Conservation (phyloP, 2,113 vertebrate genomes). For the Microtus pennsylvanicus region DNA sequence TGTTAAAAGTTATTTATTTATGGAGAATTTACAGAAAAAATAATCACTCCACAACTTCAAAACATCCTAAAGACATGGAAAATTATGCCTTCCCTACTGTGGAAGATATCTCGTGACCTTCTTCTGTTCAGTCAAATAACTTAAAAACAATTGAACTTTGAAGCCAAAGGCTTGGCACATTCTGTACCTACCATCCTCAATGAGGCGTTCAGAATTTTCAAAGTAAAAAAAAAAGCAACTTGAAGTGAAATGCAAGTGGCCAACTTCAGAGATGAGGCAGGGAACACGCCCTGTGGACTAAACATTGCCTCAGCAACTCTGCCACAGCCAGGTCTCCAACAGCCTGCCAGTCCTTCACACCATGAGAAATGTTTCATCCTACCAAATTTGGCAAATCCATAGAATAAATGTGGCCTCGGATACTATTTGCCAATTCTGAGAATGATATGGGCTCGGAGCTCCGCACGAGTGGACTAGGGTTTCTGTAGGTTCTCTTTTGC, state of each 20-base stretch:
- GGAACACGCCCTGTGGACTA: neutral
- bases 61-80: constrained; percentile 75
- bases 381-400: neutral
- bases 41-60: constrained; percentile 57
- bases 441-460: neutral
- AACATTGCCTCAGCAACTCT: neutral
- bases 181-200: constrained; percentile 34
- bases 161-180: constrained; percentile 63
- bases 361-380: neutral
- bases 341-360: neutral
- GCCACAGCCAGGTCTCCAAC: neutral
- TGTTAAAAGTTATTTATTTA: constrained; percentile 55
- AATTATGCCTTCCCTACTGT: constrained; percentile 71
- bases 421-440: neutral
- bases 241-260: constrained; percentile 45
- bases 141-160: constrained; percentile 74
- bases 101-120: constrained; percentile 69
- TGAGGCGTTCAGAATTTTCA: constrained; percentile 56
- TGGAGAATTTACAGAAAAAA: constrained; percentile 71
- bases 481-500: constrained; percentile 7
- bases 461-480: neutral
- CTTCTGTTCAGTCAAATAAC: constrained; percentile 73
- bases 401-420: neutral
- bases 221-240: constrained; percentile 24
- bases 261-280: neutral